Evolutionary conservation across 1,140 invertebrate genomes (phyloP).

Genomic region (Neodiprion lecontei): DNA sequence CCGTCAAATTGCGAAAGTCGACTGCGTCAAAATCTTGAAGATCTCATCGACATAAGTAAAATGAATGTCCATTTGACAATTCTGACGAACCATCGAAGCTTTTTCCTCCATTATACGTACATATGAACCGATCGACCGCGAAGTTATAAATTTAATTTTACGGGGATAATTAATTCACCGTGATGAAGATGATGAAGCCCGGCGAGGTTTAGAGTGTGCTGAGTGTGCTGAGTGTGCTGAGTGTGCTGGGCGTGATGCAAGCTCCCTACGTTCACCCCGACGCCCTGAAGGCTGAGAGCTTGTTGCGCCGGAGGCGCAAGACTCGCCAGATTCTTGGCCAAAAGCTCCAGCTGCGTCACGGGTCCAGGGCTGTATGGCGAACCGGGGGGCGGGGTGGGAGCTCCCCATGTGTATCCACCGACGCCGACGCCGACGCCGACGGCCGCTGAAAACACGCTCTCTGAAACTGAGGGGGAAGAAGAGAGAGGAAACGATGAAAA

Average conservation of each 20-base stretch:
- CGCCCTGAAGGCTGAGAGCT: slow-evolving; percentile 54
- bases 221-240: slow-evolving; percentile 47
- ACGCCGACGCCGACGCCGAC: slow-evolving; percentile 58
- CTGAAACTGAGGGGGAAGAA: slow-evolving; percentile 63
- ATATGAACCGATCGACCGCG: too few species aligned
- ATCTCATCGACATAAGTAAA: too few species aligned
- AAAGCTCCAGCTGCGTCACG: slow-evolving; percentile 67
- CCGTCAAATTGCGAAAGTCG: too few species aligned
- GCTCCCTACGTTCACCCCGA: slow-evolving; percentile 55
- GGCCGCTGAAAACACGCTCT: slow-evolving; percentile 70
- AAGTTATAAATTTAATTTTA: too few species aligned
- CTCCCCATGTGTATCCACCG: slow-evolving; percentile 68
- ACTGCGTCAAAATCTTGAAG: too few species aligned
- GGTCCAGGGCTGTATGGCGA: slow-evolving; percentile 74
- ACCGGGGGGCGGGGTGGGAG: slow-evolving; percentile 71
- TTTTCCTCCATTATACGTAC: too few species aligned
- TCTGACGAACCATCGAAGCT: too few species aligned
- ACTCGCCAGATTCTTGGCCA: slow-evolving; percentile 61
- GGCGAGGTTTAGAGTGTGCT: slow-evolving; percentile 54
- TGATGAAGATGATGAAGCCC: slow-evolving; percentile 59
- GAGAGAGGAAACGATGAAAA: too few species aligned
- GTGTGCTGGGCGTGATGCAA: slow-evolving; percentile 54
- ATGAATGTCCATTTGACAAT: too few species aligned
- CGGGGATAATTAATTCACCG: slow-evolving; percentile 35
- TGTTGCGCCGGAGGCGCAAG: slow-evolving; percentile 52